These are phyloP conservation scores for Ptychochromis oligacanthus DNA, from an alignment of 2,113 vertebrate species.

Conservation along the genomic window DNA sequence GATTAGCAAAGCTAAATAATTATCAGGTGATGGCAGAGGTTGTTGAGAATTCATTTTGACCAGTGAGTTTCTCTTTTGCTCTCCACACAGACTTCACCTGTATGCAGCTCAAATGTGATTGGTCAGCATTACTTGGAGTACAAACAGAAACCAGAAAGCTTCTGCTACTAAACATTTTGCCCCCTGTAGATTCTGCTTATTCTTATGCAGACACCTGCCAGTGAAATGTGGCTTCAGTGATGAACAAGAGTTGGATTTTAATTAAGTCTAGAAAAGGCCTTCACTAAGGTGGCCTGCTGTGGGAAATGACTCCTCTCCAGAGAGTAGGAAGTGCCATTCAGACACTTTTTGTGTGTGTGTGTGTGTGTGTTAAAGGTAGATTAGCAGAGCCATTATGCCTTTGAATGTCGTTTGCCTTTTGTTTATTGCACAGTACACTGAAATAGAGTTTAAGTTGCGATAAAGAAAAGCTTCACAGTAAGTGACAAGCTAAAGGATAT, in stretches of 20 bases:
- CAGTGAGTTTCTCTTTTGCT: neutral
- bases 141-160: neutral
- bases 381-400: neutral
- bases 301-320: slow-evolving; percentile 31
- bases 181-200: neutral
- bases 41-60: neutral
- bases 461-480: neutral
- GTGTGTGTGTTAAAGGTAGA: slow-evolving; percentile 2
- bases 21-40: neutral
- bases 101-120: neutral
- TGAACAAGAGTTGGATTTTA: slow-evolving; percentile 44
- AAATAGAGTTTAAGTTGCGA: neutral
- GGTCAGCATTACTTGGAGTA: neutral
- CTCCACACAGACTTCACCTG: neutral
- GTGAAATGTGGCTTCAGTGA: slow-evolving; percentile 29
- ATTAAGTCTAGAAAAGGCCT: slow-evolving; percentile 47
- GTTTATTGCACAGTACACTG: neutral
- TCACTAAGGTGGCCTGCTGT: slow-evolving; percentile 20
- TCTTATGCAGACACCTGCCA: neutral
- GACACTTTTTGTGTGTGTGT: neutral
- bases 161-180: neutral
- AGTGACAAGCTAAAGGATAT: neutral
- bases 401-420: neutral
- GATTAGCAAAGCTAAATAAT: neutral
- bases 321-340: slow-evolving; percentile 14